Conservation (phyloP, 2,113 vertebrate species). For the Pica pica region DNA sequence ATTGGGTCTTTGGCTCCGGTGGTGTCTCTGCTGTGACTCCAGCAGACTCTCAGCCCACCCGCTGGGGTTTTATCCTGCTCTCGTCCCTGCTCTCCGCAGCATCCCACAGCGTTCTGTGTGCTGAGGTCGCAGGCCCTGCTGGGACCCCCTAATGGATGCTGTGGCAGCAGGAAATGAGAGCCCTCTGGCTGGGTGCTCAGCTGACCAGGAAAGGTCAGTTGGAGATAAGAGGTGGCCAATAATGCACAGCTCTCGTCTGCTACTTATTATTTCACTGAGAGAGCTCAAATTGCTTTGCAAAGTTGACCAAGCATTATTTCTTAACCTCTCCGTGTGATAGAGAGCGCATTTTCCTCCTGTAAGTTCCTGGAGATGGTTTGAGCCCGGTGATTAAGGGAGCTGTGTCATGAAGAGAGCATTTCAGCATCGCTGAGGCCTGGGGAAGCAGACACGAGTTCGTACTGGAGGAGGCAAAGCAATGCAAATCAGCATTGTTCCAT, state of each 20-base stretch:
- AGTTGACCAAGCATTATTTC: slow-evolving; percentile 20
- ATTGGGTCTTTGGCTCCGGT: rapidly evolving
- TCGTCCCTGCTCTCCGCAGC: neutral
- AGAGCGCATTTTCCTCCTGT: neutral
- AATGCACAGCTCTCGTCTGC: neutral
- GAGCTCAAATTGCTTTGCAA: neutral
- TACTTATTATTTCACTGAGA: neutral
- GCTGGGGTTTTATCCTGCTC: rapidly evolving
- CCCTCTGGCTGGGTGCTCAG: neutral
- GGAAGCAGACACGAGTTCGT: neutral
- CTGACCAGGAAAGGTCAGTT: slow-evolving; percentile 6
- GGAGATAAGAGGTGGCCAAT: slow-evolving; percentile 9
- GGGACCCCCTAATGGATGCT: neutral
- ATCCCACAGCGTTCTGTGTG: rapidly evolving
- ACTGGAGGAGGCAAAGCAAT: neutral
- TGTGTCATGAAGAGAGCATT: neutral
- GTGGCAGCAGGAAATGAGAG: neutral
- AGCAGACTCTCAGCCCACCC: neutral
- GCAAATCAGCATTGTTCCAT: neutral
- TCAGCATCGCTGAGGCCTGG: neutral
- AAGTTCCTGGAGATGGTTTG: neutral
- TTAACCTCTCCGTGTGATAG: neutral
- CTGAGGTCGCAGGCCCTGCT: neutral
- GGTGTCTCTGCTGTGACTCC: neutral
- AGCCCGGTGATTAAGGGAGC: neutral